Evolutionary conservation across 2,888 invertebrate species (phyloP).

Genomic region (Clunio marinus): DNA sequence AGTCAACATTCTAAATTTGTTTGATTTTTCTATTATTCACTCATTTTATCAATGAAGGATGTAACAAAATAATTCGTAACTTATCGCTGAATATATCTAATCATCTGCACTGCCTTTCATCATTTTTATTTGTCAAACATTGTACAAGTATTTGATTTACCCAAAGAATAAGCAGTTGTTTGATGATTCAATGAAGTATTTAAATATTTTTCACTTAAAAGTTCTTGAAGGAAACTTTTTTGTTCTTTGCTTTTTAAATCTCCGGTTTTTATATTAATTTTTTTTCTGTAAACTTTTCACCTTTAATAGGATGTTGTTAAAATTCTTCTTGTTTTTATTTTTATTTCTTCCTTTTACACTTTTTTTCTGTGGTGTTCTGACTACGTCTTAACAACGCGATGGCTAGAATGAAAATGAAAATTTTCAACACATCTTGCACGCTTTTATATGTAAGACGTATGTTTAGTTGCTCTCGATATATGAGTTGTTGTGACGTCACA

Average conservation of each 20-base stretch:
- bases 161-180: neutral
- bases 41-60: too few relatives aligned
- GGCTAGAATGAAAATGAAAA: conserved; percentile 25
- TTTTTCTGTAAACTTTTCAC: neutral
- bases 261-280: neutral
- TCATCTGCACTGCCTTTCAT: too few relatives aligned
- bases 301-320: neutral
- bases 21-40: too few relatives aligned
- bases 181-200: neutral
- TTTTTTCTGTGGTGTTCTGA: neutral
- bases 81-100: too few relatives aligned
- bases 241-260: neutral
- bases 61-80: too few relatives aligned
- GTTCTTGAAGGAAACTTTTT: neutral
- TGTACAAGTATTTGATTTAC: neutral
- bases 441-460: conserved; percentile 11
- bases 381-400: neutral
- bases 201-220: neutral
- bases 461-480: neutral
- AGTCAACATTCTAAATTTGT: too few relatives aligned
- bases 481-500: conserved; percentile 8
- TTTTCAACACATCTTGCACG: neutral
- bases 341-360: neutral
- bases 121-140: too few relatives aligned
- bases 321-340: neutral